Evolutionary conservation across 2,113 vertebrate species (phyloP), one percentile per base, ranked within the genome.

Genomic region (Entomyzon cyanotis): DNA sequence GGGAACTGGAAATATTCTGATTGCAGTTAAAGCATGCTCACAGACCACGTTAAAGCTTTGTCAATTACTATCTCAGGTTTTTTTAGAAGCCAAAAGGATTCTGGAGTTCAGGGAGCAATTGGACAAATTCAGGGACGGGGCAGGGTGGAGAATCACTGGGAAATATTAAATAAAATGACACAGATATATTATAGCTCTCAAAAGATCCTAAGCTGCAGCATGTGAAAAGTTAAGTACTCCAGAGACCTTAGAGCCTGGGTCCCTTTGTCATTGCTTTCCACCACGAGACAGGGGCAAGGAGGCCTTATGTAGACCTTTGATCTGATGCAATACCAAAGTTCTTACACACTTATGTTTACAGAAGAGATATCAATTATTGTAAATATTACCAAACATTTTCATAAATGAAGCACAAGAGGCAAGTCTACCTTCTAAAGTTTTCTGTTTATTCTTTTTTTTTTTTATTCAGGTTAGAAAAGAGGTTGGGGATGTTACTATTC

Each of bases 401-500:
- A 37, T 37, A 37, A 37, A 37, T 37, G 37, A 37, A 37, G 37
- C 37, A 37, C 37, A 37, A 37, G 37, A 37, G 37, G 37, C 37
- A 37, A 37, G 37, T 37, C 37, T 37, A 37, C 37, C 37, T 37
- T 37, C 37, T 37, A 37, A 37, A 37, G 37, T 37, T 37, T 37
- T 37, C 37, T 37, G 37, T 37, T 37, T 37, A 37, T 37, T 37
- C 37, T 37, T 37, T 37, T 37, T 37, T 37, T 37, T 37, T 37
- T 37, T 37, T 9, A 37, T 37, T 37, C 37, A 37, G 37, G 37
- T 37, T 37, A 37, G 37, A 37, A 37, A 37, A 37, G 37, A 37
- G 37, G 37, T 37, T 37, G 37, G 37, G 37, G 98, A 99, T 33
- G 95, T 99, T 70, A 98, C 97, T 88, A 98, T 99, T 83, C 97